Base-by-base conservation (phyloP, 2,797 vertebrate genomes). In the Mormyrops boulengeri region DNA sequence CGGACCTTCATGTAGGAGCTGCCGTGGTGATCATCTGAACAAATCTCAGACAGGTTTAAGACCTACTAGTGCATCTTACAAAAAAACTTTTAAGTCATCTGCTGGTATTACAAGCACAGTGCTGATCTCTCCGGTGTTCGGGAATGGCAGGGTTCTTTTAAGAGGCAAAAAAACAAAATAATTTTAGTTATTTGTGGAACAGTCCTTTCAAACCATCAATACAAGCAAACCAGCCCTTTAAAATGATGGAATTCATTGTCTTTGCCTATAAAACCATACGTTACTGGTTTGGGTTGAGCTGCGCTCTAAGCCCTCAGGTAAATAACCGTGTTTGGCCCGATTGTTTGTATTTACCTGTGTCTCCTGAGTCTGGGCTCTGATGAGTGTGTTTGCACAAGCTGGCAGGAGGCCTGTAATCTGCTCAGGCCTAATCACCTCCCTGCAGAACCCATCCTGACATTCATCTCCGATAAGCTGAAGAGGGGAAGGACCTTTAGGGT, bases 341-440 rank as follows among this genome's bases (percentile, higher is more conserved):
- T 14, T 84, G 66, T 85, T 88, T 77, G 85, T 88, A 49, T 89
- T 88, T 88, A 47, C 86, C 50, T 80, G 62, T 38, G 26, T 52
- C 53, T 84, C 77, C 60, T 88, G 85, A 85, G 44, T 30, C 22
- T 26, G 41, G 8, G 62, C 38, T 85, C 57, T 50, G 38, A 52
- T 8, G 82, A 84, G 73, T 57, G 52, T 87, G 90, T 90, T 50
- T 84, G 19, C 49, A 38, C 85, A 92, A 91, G 91, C 88, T 55
- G 73, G 44, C 77, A 85, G 91, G 91, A 88, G 91, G 89, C 89
- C 22, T 91, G 90, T 94, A 93, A 94, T 93, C 92, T 85, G 88
- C 90, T 93, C 94, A 92, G 55, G 87, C 57, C 77, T 90, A 85
- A 89, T 90, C 26, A 62, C 90, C 86, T 88, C 26, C 30, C 89